phyloP scores from a whole-genome alignment of 2,797 vertebrate species.

The Artibeus lituratus region DNA sequence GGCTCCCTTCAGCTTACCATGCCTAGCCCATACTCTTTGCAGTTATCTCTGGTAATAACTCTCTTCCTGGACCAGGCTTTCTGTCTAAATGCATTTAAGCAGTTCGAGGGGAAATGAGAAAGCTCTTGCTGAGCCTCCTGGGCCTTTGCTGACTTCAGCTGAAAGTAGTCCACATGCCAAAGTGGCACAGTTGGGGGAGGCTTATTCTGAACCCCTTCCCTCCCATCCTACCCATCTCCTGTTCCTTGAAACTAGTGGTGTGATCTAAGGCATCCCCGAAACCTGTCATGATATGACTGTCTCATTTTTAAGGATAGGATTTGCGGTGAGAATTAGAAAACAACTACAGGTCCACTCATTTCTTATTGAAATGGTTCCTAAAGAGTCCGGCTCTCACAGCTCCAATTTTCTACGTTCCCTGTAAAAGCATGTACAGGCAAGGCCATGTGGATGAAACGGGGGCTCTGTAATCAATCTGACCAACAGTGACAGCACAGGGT shows the following conservation, averaged over 20 bases:
- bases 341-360: not conserved
- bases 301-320: not conserved
- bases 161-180: not conserved
- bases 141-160: not conserved
- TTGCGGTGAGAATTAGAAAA: not conserved
- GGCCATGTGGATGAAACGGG: not conserved
- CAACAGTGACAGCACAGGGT: not conserved
- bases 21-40: not conserved
- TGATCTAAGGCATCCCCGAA: constrained; percentile 41
- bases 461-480: not conserved
- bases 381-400: not conserved
- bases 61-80: not conserved
- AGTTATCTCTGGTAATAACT: not conserved
- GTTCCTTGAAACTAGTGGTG: constrained; percentile 9
- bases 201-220: not conserved
- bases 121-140: not conserved
- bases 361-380: not conserved
- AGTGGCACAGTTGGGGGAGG: not conserved
- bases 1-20: too few relatives aligned
- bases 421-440: not conserved
- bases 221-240: not conserved
- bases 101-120: not conserved
- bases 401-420: not conserved
- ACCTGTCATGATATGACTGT: not conserved
- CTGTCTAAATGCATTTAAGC: not conserved